Conservation (phyloP, 2,888 invertebrate species). For the Heliconius ismenius region DNA sequence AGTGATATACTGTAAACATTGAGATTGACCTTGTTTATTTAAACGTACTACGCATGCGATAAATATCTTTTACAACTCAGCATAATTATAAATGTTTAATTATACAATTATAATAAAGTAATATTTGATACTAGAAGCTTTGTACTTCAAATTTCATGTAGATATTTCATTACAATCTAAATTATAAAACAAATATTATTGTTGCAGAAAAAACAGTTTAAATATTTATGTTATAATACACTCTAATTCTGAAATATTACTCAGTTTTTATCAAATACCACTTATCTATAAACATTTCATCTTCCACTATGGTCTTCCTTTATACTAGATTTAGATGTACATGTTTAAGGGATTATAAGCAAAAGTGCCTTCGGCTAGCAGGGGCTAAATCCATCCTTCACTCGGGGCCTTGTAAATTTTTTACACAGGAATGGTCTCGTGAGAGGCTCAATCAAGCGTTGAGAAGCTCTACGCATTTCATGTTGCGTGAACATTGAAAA, state of each 20-base stretch:
- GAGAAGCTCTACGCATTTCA: not conserved
- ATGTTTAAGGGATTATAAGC: conserved; percentile 50
- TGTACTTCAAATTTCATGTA: not conserved
- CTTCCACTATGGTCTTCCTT: not conserved
- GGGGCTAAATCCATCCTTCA: conserved; percentile 48
- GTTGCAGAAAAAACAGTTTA: not conserved
- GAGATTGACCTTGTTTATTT: conserved; percentile 33
- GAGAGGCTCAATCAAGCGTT: conserved; percentile 13
- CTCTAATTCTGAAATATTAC: not conserved
- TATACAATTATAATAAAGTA: not conserved
- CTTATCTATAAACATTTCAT: too few relatives aligned
- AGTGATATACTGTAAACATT: conserved; percentile 31
- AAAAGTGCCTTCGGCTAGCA: conserved; percentile 51
- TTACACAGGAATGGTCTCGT: conserved; percentile 41
- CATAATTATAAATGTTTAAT: conserved; percentile 4
- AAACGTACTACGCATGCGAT: conserved; percentile 38
- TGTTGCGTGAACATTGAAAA: not conserved
- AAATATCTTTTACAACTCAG: conserved; percentile 17
- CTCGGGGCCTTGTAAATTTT: conserved; percentile 46
- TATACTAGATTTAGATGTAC: conserved; percentile 34
- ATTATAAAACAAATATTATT: not conserved
- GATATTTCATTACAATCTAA: not conserved
- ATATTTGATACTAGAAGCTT: not conserved
- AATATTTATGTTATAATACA: not conserved
- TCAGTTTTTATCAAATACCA: not conserved